Evolutionary conservation across 2,797 vertebrate genomes (phyloP).

Genomic region (Malacoctenus gilli): DNA sequence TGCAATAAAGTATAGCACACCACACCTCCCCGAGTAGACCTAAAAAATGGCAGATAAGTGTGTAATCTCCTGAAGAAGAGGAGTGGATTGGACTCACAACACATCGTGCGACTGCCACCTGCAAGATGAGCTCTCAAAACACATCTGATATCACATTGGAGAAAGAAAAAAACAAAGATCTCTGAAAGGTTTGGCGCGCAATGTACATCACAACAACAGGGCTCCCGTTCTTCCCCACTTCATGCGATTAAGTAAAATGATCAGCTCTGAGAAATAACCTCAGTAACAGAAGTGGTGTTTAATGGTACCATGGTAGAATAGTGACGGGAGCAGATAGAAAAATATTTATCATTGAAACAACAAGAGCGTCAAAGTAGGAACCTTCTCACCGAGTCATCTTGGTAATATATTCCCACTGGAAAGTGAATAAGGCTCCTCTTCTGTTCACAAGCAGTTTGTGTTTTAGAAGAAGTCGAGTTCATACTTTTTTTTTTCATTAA

Average conservation of each 20-base stretch:
- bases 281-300: conserved; percentile 43
- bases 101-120: conserved; percentile 40
- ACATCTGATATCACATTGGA: conserved; percentile 34
- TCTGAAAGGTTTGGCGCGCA: conserved; percentile 45
- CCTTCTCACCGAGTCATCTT: conserved; percentile 54
- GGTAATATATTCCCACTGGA: conserved; percentile 64
- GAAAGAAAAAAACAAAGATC: conserved; percentile 49
- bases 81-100: conserved; percentile 29
- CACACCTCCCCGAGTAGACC: conserved; percentile 47
- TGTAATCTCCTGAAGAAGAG: conserved; percentile 33
- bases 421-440: conserved; percentile 78
- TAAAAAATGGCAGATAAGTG: conserved; percentile 55
- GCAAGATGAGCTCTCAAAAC: conserved; percentile 28
- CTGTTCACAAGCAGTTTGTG: conserved; percentile 74
- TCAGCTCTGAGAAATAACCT: conserved; percentile 52
- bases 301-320: conserved; percentile 52
- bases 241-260: conserved; percentile 38
- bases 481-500: conserved; percentile 70
- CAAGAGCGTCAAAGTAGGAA: conserved; percentile 69
- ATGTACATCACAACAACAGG: conserved; percentile 43
- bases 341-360: conserved; percentile 83
- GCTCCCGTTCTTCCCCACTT: conserved; percentile 40
- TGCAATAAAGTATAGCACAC: conserved; percentile 53
- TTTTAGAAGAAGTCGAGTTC: conserved; percentile 80
- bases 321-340: conserved; percentile 81